Percentiles rank a stretch among this genome's conserved stretches.
Conservation (phyloP, 2,797 vertebrate species). For the Oceanodroma leucorhoa region DNA sequence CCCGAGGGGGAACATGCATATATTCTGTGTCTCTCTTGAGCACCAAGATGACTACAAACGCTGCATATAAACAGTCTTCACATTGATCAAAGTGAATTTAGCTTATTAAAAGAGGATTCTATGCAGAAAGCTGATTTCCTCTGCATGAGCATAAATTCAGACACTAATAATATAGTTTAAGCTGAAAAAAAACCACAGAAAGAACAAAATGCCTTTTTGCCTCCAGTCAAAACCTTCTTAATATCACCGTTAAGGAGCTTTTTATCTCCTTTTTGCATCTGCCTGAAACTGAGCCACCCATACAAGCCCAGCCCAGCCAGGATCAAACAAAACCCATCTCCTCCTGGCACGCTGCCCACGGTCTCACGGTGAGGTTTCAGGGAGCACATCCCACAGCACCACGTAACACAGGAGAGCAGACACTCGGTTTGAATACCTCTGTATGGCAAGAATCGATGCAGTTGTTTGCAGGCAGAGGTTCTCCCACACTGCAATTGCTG, state of each 20-base stretch:
- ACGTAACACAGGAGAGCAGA: accelerated
- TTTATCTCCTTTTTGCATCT: not conserved
- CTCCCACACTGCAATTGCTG: not conserved
- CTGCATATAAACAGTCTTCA: not conserved
- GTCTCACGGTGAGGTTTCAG: not conserved
- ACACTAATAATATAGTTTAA: not conserved
- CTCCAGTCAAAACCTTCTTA: constrained; percentile 5
- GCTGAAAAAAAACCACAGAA: not conserved
- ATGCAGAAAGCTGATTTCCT: not conserved
- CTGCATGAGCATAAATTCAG: not conserved
- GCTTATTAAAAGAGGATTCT: constrained; percentile 14
- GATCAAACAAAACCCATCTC: not conserved
- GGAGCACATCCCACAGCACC: not conserved
- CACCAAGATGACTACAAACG: not conserved
- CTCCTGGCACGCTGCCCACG: accelerated
- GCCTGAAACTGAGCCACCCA: not conserved
- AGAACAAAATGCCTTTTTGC: constrained; percentile 50
- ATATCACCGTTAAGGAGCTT: not conserved
- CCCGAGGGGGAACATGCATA: not conserved
- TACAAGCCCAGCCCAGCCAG: not conserved
- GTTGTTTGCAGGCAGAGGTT: not conserved
- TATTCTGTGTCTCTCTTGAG: not conserved
- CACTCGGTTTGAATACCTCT: not conserved
- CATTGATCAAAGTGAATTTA: constrained; percentile 44
- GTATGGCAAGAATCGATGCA: accelerated